Base-by-base conservation (phyloP, 2,113 vertebrate genomes). In the Triplophysa tibetana region DNA sequence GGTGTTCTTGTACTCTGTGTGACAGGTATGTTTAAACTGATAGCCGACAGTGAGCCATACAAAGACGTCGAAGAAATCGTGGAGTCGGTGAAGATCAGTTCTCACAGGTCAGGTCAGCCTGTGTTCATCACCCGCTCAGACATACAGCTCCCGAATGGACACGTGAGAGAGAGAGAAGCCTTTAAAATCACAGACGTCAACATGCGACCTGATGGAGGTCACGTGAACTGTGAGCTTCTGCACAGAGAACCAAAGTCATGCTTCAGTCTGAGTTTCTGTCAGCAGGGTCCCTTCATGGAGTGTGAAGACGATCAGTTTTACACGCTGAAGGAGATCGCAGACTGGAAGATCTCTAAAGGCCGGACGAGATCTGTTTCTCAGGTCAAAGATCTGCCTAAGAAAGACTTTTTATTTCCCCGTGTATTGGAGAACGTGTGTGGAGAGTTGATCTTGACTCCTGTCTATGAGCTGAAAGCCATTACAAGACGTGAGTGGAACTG, bases 251-350 rank as follows among this genome's bases (percentile, higher is more conserved):
- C 79, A 13, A 70, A 78, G 73, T 83, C 90, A 21, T 86, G 80
- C 5, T 93, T 96, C 79, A 84, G 70, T 8, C 84, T 96, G 66
- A 88, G 91, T 21, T 13, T 94, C 72, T 93, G 91, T 0, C 90
- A 90, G 88, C 79, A 93, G 85, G 94, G 95, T 78, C 83, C 89
- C 58, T 96, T 96, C 79, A 93, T 90, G 0, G 95, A 96, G 75
- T 94, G 92, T 62, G 90, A 94, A 80, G 94, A 96, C 83, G 90
- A 95, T 62, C 92, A 89, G 82, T 92, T 94, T 69, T 96, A 96
- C 78, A 95, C 94, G 2, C 82, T 96, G 17, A 92, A 92, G 83
- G 94, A 96, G 76, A 91, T 95, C 58, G 88, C 93, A 0, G 89
- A 94, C 68, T 95, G 94, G 93, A 96, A 95, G 88, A 94, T 95